Evolutionary conservation across 2,113 vertebrate species (phyloP), one percentile per base, ranked within the genome.

Genomic region (Oreochromis niloticus): DNA sequence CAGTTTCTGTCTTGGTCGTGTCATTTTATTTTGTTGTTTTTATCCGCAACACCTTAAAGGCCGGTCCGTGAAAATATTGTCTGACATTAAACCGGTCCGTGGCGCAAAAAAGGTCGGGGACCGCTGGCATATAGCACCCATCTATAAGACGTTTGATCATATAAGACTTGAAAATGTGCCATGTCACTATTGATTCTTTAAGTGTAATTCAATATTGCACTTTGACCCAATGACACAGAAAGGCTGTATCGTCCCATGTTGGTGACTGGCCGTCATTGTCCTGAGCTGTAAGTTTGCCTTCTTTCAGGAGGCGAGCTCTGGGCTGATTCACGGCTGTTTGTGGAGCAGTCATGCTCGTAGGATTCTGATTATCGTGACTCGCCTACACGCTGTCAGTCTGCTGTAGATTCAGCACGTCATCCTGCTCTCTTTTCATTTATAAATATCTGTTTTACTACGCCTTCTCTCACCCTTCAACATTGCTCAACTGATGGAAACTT

Each of bases 321-420:
- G 1, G 34, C 81, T 83, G 73, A 83, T 46, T 88, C 85, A 88
- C 36, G 52, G 6, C 8, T 9, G 27, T 57, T 79, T 5, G 16
- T 36, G 11, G 4, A 19, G 27, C 4, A 16, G 3, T 43, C 22
- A 81, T 14, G 52, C 59, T 80, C 63, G 14, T 8, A 78, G 73
- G 39, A 88, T 50, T 75, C 24, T 4, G 52, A 54, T 30, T 50
- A 9, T 43, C 41, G 52, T 88, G 89, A 93, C 46, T 93, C 86
- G 22, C 16, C 79, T 14, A 71, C 81, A 34, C 32, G 11, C 2
- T 48, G 52, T 71, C 39, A 14, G 46, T 41, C 17, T 52, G 78
- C 17, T 80, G 48, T 56, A 2, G 27, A 52, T 4, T 78, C 61
- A 66, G 19, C 61, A n/a, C 2, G 4, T 66, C 9, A 27, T 46